Conservation (phyloP, 2,888 invertebrate species). For the Polia nebulosa region DNA sequence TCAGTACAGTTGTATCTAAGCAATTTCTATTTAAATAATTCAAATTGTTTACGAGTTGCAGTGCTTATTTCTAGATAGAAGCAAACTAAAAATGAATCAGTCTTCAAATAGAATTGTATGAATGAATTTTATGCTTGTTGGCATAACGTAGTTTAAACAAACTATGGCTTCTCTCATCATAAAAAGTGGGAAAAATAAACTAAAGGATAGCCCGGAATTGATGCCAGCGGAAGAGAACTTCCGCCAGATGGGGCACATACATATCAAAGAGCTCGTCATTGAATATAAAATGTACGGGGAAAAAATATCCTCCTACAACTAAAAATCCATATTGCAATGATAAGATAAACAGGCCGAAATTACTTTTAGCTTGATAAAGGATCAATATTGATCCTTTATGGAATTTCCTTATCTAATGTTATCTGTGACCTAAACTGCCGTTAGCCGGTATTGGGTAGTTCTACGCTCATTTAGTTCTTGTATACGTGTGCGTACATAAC, state of each 20-base stretch:
- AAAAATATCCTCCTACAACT: constrained; percentile 40
- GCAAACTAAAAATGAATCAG: constrained; percentile 25
- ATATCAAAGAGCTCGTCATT: constrained; percentile 66
- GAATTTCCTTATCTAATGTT: constrained; percentile 31
- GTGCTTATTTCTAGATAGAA: constrained; percentile 8
- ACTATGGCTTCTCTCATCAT: constrained; percentile 81
- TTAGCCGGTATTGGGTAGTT: constrained; percentile 15
- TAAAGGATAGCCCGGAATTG: constrained; percentile 86
- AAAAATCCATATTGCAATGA: constrained; percentile 1
- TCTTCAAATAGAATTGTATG: constrained; percentile 68
- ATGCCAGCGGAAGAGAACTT: constrained; percentile 88
- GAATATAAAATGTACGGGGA: constrained; percentile 51
- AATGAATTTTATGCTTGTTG: constrained; percentile 80
- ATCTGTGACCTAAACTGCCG: constrained; percentile 40
- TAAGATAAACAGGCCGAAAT: constrained; percentile 29
- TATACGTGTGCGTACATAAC: not conserved
- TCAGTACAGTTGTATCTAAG: constrained; percentile 51
- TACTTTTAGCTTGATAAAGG: constrained; percentile 22
- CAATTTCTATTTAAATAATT: constrained; percentile 49
- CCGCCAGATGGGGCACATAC: constrained; percentile 88
- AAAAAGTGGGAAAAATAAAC: constrained; percentile 86
- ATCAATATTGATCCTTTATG: constrained; percentile 24
- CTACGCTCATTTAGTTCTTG: constrained; percentile 3
- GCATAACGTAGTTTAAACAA: constrained; percentile 74
- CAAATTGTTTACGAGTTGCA: constrained; percentile 6